Evolutionary conservation across 2,113 vertebrate genomes (phyloP), one percentile per base, ranked within the genome.

Genomic region (Micronycteris hirsuta): DNA sequence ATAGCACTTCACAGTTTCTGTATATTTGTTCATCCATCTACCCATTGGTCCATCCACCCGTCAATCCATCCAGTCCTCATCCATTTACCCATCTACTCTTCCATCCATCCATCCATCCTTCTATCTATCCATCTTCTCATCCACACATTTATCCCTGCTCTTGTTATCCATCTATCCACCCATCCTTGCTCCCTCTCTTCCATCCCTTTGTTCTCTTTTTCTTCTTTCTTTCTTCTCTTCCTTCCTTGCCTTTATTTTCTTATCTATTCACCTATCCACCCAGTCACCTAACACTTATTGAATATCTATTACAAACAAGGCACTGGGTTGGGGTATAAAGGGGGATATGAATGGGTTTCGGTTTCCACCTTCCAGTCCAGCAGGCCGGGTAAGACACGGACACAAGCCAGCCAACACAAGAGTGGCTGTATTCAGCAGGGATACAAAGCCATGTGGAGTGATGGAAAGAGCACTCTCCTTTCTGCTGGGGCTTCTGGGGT

Each of bases 391-490:
- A 84, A 84, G 70, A 28, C 12, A 7, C 54, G 41, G 33, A 77
- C 28, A 43, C n/a, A 38, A 70, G 45, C 17, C n/a, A 33, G 45
- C 41, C 38, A 73, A 14, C n/a, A 11, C 28, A 41, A 52, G 61
- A n/a, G 0, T 17, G 43, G 5, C 70, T 4, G 2, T 4, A 3
- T 16, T 73, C 5, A n/a, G 33, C 2, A 68, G 16, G 38, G 41
- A 45, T 22, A 52, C 17, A 33, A 52, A 63, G n/a, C 49, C n/a
- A 26, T 4, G 13, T 28, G 16, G 65, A 45, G n/a, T 20, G 76
- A n/a, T 8, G 22, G 49, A 77, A 61, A 88, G 58, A 41, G 26
- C 47, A 56, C 63, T 65, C 26, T 61, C n/a, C 24, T 41, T 92
- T 49, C 45, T 73, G 33, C 26, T 16, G 52, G 22, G 58, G 31